These are phyloP conservation scores for Onychorhynchus coronatus DNA, from an alignment of 2,113 vertebrate genomes.

Conservation along the genomic window DNA sequence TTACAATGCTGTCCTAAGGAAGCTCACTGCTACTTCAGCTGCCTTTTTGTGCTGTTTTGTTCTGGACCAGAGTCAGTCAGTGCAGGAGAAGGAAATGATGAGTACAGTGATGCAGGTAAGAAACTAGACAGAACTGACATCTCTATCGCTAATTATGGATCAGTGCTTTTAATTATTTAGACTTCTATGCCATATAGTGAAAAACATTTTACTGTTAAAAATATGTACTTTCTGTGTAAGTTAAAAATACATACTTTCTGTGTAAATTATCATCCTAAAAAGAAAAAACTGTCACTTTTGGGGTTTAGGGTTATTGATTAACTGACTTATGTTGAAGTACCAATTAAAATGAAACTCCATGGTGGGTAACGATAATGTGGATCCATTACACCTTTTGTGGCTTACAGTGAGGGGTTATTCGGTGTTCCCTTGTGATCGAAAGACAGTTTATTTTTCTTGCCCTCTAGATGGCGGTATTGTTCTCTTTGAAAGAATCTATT, in stretches of 20 bases:
- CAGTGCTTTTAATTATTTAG: neutral
- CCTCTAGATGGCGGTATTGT: slow-evolving; percentile 70
- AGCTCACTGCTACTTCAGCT: neutral
- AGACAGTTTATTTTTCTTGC: neutral
- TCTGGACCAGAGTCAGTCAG: neutral
- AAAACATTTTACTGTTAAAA: neutral
- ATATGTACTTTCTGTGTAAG: neutral
- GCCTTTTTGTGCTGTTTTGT: neutral
- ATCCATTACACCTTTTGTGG: neutral
- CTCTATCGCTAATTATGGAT: neutral
- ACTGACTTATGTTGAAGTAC: neutral
- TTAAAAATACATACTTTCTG: neutral
- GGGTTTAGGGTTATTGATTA: neutral
- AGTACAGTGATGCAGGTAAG: neutral
- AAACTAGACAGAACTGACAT: neutral
- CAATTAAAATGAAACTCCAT: neutral
- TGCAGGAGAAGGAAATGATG: neutral
- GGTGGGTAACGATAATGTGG: neutral
- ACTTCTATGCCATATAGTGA: neutral
- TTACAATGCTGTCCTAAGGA: neutral
- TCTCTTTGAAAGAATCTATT: neutral
- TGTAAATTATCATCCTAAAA: neutral
- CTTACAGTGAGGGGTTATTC: neutral
- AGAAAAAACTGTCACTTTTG: neutral
- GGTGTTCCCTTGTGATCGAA: neutral